Evolutionary conservation across 2,797 vertebrate species (phyloP).

Genomic region (Oophaga sylvatica): DNA sequence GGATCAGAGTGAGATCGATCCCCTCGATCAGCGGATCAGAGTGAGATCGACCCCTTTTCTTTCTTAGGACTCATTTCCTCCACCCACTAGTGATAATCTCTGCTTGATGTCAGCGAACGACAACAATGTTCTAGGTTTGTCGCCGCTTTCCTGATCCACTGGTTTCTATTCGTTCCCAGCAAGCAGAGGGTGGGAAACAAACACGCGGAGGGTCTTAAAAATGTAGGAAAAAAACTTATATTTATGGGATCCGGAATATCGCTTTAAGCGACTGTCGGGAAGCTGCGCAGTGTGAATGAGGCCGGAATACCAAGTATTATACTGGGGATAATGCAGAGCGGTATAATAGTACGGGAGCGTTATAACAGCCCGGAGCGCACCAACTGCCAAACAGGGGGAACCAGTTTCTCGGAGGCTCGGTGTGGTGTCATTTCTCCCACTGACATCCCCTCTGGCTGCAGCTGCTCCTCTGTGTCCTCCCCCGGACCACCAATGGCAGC

Average conservation of each 20-base stretch:
- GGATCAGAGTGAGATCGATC: too few species aligned
- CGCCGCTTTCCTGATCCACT: not conserved
- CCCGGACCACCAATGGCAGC: conserved; percentile 6
- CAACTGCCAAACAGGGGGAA: conserved; percentile 17
- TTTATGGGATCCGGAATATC: too few species aligned
- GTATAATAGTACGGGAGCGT: not conserved
- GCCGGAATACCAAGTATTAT: not conserved
- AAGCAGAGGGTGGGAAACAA: not conserved
- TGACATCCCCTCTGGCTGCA: not conserved
- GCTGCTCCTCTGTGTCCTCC: not conserved
- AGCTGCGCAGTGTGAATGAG: not conserved
- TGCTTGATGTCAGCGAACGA: not conserved
- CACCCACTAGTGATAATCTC: not conserved
- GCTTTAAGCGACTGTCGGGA: not conserved
- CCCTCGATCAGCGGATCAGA: too few species aligned
- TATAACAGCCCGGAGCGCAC: conserved; percentile 27
- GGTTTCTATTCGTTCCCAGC: not conserved
- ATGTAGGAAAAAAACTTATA: too few species aligned
- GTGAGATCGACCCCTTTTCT: too few species aligned
- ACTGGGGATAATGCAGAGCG: not conserved
- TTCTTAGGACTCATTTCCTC: not conserved
- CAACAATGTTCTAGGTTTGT: not conserved
- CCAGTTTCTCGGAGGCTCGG: not conserved
- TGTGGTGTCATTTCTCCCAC: not conserved
- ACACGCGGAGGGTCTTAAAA: not conserved